Base-by-base conservation (phyloP, 2,888 invertebrate genomes). In the Cactoblastis cactorum region DNA sequence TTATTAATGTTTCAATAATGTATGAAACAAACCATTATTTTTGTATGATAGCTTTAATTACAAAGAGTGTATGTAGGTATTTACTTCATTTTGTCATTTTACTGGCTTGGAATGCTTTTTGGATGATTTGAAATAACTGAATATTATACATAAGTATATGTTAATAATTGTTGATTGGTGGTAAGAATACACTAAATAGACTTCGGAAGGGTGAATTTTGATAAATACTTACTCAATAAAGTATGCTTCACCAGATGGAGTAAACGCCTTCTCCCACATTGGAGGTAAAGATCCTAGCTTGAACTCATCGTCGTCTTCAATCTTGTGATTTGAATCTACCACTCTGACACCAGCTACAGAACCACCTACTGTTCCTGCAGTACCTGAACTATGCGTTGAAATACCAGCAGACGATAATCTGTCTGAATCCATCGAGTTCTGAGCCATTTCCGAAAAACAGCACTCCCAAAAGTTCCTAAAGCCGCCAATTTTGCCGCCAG, bases 251-350 rank as follows among this genome's bases (percentile, higher is more conserved):
- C 98, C 98, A 55, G 96, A 96, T 60, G 98, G 98, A 9, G 98
- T 98, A 75, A 95, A 98, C 2, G 98, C 98, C 77, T 98, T 97
- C 82, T 99, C 98, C 99, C 99, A 99, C 90, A 98, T 98, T 3
- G 94, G 92, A 51, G 98, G 98, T 60, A 99, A 86, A 0, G 98
- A 96, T 14, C 98, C 98, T 50, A 98, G 87, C 58, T 95, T 95
- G 74, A 95, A 95, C 59, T 93, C 93, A 59, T 93, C 93, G 54
- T 94, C 93, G 69, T 91, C 91, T 65, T 92, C 92, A 46, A 83
- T 74, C 59, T 90, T 89, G 4, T 69, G 75, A 6, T 73, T 79
- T 17, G 74, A 71, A 54, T 87, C 87, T 0, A 83, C 84, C 38
- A 74, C 77, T 61, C 89, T 80, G 0, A 87, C 89, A 48, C 89